A percentile compares a stretch with the other conserved stretches of the same genome.
Conservation (phyloP, 2,888 invertebrate species). For the Orthosia incerta region DNA sequence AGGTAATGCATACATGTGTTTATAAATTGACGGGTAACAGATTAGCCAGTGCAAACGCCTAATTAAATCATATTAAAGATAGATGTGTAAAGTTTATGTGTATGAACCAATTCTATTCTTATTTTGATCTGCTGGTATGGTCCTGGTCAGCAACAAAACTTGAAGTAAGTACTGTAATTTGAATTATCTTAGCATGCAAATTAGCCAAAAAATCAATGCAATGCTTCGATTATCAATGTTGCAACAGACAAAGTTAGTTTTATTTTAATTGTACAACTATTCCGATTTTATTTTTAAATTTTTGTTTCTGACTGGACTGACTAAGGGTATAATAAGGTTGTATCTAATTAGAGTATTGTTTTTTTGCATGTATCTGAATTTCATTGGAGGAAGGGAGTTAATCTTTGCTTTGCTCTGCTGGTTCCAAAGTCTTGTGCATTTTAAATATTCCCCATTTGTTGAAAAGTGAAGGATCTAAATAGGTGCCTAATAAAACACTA, state of each 20-base stretch:
- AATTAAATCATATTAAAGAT: not conserved
- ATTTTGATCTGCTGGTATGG: conserved; percentile 14
- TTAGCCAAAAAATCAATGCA: no score
- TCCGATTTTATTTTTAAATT: not conserved
- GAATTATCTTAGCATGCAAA: no score
- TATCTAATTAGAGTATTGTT: conserved; percentile 14
- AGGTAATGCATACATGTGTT: not conserved
- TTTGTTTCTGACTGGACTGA: conserved; percentile 6
- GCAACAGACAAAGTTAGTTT: not conserved
- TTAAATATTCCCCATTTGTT: not conserved
- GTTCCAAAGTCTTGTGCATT: not conserved
- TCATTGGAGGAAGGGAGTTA: not conserved
- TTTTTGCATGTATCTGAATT: conserved; percentile 29
- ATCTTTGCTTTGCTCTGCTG: conserved; percentile 22
- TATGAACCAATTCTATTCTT: conserved; percentile 5
- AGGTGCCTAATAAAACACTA: not conserved
- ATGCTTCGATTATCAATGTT: no score
- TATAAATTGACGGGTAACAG: not conserved
- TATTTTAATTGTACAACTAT: not conserved
- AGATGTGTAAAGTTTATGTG: not conserved
- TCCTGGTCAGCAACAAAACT: conserved; percentile 14
- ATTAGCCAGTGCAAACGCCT: not conserved
- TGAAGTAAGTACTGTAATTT: not conserved
- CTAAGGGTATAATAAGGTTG: conserved; percentile 6
- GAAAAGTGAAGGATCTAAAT: conserved; percentile 34